These are phyloP conservation scores for Donacobius atricapilla DNA, from an alignment of 2,113 vertebrate genomes.

Conservation along the genomic window DNA sequence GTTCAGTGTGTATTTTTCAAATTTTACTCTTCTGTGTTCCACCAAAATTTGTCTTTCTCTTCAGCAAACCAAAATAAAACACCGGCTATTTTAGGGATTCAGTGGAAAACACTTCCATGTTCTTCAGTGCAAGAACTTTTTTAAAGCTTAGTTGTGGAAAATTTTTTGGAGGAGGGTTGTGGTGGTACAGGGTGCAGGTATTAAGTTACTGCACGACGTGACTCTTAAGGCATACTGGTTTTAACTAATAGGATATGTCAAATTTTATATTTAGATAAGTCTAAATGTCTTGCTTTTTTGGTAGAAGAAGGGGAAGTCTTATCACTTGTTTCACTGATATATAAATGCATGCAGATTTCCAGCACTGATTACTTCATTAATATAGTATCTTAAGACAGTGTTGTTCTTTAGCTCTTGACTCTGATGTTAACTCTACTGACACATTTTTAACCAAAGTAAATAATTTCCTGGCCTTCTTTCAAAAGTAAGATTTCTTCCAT, in stretches of 20 bases:
- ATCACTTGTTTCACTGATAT: not conserved
- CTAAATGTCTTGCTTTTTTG: not conserved
- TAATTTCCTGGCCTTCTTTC: not conserved
- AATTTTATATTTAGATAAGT: not conserved
- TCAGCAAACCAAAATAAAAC: not conserved
- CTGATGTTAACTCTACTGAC: not conserved
- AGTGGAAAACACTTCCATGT: not conserved
- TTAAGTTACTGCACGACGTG: not conserved
- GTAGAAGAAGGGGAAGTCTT: not conserved
- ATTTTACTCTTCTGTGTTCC: not conserved
- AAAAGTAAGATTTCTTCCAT: not conserved
- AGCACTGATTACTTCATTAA: not conserved
- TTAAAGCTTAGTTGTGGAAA: not conserved
- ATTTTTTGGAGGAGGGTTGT: accelerated
- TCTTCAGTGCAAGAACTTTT: not conserved
- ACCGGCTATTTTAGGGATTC: not conserved
- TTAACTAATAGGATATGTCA: not conserved
- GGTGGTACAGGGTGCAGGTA: not conserved
- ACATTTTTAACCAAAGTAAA: not conserved
- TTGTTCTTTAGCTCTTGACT: not conserved
- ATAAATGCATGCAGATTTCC: not conserved
- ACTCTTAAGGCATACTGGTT: not conserved
- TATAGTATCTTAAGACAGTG: not conserved
- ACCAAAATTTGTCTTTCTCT: not conserved
- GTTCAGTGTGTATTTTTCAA: not conserved